Percentiles rank a stretch among this genome's conserved stretches.
Evolutionary conservation across 2,888 invertebrate genomes (phyloP).

Genomic region (Griposia aprilina): DNA sequence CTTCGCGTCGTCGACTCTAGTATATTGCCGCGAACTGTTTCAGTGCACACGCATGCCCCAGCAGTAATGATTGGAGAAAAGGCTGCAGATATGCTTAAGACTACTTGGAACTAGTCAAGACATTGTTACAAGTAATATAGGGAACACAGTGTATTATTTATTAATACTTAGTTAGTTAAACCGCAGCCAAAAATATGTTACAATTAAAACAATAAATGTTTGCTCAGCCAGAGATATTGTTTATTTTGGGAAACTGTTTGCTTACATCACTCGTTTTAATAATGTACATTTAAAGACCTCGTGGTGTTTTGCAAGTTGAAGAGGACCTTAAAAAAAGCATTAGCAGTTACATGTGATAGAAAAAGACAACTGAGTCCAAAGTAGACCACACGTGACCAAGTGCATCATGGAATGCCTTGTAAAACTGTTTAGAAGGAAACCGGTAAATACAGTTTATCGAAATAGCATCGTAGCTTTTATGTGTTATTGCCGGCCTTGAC

Average conservation of each 20-base stretch:
- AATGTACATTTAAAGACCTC: neutral
- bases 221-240: neutral
- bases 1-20: conserved; percentile 90
- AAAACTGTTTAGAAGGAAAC: neutral
- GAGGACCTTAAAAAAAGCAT: neutral
- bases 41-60: conserved; percentile 90
- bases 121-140: conserved; percentile 1
- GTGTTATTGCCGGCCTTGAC: neutral
- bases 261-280: neutral
- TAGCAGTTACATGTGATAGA: neutral
- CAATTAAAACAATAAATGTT: conserved; percentile 20
- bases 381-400: neutral
- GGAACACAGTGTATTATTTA: conserved; percentile 22
- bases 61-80: conserved; percentile 91
- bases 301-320: neutral
- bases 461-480: neutral
- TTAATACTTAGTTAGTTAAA: conserved; percentile 14
- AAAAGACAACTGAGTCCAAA: neutral
- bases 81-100: conserved; percentile 89
- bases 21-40: conserved; percentile 89
- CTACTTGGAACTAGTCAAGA: conserved; percentile 76
- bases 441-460: neutral
- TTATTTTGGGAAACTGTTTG: neutral
- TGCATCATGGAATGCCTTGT: neutral
- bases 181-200: conserved; percentile 34